These are phyloP conservation scores for Dicroscelio sp. DNA, from an alignment of 2,888 invertebrate genomes.

Conservation along the genomic window DNA sequence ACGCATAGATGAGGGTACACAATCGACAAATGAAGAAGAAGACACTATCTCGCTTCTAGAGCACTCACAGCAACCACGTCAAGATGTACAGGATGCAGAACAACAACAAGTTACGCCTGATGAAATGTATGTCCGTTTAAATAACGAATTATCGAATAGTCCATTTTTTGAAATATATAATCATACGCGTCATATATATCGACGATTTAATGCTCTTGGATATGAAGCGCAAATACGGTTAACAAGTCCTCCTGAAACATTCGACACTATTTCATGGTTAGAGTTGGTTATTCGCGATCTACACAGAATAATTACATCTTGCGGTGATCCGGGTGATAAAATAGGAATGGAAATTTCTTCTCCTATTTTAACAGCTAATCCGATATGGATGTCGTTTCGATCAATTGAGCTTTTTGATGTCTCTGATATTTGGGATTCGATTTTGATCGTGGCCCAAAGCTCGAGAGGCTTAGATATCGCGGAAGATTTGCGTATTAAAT, in stretches of 20 bases:
- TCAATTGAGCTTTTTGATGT: not conserved
- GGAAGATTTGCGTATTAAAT: not conserved
- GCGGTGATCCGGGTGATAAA: not conserved
- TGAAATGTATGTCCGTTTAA: too few relatives aligned
- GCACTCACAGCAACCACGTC: too few relatives aligned
- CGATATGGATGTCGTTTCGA: not conserved
- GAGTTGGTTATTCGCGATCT: not conserved
- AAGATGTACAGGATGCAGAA: too few relatives aligned
- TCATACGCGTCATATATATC: too few relatives aligned
- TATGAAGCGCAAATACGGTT: not conserved
- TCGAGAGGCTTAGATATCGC: not conserved
- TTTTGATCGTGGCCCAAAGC: not conserved
- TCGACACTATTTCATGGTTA: not conserved
- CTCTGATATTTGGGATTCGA: not conserved
- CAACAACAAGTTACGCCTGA: too few relatives aligned
- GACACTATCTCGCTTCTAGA: too few relatives aligned
- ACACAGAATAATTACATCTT: not conserved
- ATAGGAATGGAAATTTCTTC: conserved; percentile 2
- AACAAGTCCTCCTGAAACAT: not conserved
- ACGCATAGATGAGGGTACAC: too few relatives aligned
- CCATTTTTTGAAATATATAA: too few relatives aligned
- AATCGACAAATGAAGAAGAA: too few relatives aligned
- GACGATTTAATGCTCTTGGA: not conserved
- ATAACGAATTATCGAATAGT: too few relatives aligned
- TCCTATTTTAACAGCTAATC: not conserved